Conservation (phyloP, 2,113 vertebrate species). For the Smithornis capensis region DNA sequence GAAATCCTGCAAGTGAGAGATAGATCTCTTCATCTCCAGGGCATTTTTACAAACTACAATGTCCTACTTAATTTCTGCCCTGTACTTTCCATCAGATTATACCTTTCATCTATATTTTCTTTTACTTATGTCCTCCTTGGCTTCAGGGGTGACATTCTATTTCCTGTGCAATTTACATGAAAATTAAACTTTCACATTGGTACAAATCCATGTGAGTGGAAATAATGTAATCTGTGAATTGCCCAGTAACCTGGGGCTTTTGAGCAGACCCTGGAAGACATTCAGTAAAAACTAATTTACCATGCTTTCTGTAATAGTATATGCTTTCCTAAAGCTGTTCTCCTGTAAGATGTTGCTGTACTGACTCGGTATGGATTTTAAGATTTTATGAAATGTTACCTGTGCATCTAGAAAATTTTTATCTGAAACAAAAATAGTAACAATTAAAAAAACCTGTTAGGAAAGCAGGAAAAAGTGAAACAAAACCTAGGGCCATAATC, state of each 20-base stretch:
- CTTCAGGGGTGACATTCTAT: not conserved
- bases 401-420: not conserved
- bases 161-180: slow-evolving; percentile 31
- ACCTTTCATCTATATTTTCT: not conserved
- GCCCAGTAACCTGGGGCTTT: not conserved
- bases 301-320: not conserved
- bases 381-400: not conserved
- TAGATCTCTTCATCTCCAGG: not conserved
- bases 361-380: not conserved
- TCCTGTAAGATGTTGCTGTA: not conserved
- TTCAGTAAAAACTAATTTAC: not conserved
- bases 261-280: not conserved
- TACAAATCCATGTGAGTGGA: not conserved
- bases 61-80: not conserved
- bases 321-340: not conserved
- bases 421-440: not conserved
- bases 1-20: not conserved
- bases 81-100: not conserved
- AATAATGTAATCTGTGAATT: not conserved
- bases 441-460: not conserved
- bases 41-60: not conserved
- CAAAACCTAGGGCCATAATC: not conserved
- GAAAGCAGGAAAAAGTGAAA: not conserved
- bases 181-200: slow-evolving; percentile 22
- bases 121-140: not conserved